Conservation (phyloP, 2,797 vertebrate species). For the Gambelia wislizenii region DNA sequence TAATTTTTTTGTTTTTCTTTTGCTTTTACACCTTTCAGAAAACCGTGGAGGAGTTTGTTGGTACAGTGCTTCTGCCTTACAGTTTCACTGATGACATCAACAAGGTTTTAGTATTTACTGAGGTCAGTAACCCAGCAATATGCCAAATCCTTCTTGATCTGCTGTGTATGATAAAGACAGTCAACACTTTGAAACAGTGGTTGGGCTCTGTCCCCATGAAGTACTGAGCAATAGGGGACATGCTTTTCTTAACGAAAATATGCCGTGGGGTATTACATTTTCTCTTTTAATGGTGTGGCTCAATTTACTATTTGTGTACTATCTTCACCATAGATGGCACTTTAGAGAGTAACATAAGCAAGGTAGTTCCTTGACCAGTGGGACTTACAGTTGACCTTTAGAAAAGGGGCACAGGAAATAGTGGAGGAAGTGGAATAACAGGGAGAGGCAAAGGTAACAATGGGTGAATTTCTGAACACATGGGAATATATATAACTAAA, state of each 20-base stretch:
- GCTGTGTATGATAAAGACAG: background rate
- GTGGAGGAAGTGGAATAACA: background rate
- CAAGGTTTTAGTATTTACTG: conserved; percentile 91
- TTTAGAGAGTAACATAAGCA: background rate
- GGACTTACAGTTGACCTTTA: background rate
- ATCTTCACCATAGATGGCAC: background rate
- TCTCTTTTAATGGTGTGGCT: background rate
- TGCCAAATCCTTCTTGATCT: background rate
- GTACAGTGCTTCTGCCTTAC: conserved; percentile 84
- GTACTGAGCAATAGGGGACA: background rate
- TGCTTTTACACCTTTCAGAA: conserved; percentile 78
- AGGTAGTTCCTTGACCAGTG: background rate
- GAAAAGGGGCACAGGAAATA: background rate
- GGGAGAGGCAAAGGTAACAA: background rate
- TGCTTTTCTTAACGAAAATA: background rate
- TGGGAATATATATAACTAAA: too few relatives aligned
- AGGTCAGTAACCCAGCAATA: conserved; percentile 78
- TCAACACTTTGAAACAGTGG: background rate
- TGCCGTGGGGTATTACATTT: background rate
- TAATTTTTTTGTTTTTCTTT: accelerated
- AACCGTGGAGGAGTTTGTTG: conserved; percentile 88
- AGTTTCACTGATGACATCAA: conserved; percentile 81
- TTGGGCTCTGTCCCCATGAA: background rate
- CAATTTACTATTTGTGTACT: background rate
- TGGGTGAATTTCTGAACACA: background rate